These are phyloP conservation scores for Leptonema lineaticorne DNA, from an alignment of 1,140 invertebrate genomes.

Conservation along the genomic window DNA sequence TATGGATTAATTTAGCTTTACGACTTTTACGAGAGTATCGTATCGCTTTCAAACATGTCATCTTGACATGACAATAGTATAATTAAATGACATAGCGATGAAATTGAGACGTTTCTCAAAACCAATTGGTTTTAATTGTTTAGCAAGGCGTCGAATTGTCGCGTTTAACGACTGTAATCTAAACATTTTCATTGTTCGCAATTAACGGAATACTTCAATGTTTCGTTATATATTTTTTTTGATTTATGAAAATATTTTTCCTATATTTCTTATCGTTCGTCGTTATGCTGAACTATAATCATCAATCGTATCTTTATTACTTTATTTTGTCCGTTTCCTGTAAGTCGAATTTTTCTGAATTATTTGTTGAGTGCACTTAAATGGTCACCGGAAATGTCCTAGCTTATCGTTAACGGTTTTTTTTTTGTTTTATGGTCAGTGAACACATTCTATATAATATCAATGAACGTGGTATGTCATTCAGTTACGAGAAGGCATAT, in stretches of 20 bases:
- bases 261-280: too few species aligned
- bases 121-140: slow-evolving; percentile 23
- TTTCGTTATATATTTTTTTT: not conserved
- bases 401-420: slow-evolving; percentile 26
- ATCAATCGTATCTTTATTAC: not conserved
- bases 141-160: slow-evolving; percentile 10
- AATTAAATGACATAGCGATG: not conserved
- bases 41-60: too few species aligned
- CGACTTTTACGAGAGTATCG: too few species aligned
- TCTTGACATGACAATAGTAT: not conserved
- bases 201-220: not conserved
- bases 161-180: not conserved
- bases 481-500: slow-evolving; percentile 1
- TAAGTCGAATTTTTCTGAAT: slow-evolving; percentile 16
- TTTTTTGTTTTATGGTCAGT: slow-evolving; percentile 24
- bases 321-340: slow-evolving; percentile 9
- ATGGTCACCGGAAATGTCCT: slow-evolving; percentile 28
- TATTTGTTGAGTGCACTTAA: slow-evolving; percentile 19
- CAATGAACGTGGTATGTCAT: not conserved
- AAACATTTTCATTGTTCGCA: slow-evolving; percentile 11
- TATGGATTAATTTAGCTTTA: too few species aligned
- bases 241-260: not conserved
- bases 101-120: not conserved
- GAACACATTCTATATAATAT: slow-evolving; percentile 18
- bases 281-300: too few species aligned